Percentiles rank a stretch among this genome's conserved stretches.
phyloP scores from a whole-genome alignment of 2,888 invertebrate species.

The Cybosia mesomella region DNA sequence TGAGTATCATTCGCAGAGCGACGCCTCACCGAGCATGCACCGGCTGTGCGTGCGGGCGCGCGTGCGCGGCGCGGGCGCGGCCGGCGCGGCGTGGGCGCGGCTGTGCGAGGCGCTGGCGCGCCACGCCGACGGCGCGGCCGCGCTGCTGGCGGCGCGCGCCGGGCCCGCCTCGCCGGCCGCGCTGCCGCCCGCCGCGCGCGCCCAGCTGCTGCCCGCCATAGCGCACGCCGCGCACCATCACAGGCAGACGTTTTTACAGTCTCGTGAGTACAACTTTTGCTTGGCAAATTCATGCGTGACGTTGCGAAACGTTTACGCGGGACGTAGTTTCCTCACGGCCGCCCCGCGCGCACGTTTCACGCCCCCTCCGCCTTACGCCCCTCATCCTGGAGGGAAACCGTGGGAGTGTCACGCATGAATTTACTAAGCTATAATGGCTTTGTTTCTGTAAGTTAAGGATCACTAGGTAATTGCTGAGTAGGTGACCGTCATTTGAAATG shows the following conservation, averaged over 20 bases:
- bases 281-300: too few relatives aligned
- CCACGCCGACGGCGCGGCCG: slow-evolving; percentile 51
- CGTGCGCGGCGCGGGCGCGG: slow-evolving; percentile 39
- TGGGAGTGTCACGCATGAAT: too few relatives aligned
- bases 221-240: slow-evolving; percentile 77
- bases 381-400: too few relatives aligned
- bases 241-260: slow-evolving; percentile 65
- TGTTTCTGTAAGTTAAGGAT: too few relatives aligned
- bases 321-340: too few relatives aligned
- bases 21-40: slow-evolving; percentile 61
- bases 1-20: slow-evolving; percentile 59
- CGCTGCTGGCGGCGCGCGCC: slow-evolving; percentile 55
- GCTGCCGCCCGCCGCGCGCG: slow-evolving; percentile 55
- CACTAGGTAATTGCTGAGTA: too few relatives aligned
- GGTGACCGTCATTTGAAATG: too few relatives aligned
- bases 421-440: too few relatives aligned
- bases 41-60: slow-evolving; percentile 60
- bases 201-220: slow-evolving; percentile 67
- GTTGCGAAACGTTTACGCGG: too few relatives aligned
- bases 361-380: too few relatives aligned
- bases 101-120: slow-evolving; percentile 53
- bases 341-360: too few relatives aligned
- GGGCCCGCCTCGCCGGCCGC: slow-evolving; percentile 48
- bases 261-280: slow-evolving; percentile 57
- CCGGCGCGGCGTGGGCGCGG: slow-evolving; percentile 53